Conservation (phyloP, 2,888 invertebrate species). For the Acleris cristana region DNA sequence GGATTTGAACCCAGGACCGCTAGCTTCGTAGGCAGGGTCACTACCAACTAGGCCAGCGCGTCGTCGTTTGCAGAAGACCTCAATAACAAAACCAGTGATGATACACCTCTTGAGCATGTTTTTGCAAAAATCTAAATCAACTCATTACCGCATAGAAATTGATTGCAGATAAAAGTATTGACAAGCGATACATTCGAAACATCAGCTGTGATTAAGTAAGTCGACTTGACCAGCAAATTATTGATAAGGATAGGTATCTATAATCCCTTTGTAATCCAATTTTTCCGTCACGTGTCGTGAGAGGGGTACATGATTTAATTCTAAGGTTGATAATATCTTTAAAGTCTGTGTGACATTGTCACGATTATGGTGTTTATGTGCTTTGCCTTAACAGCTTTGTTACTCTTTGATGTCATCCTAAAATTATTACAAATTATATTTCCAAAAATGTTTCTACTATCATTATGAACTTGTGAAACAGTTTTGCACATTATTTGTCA, state of each 20-base stretch:
- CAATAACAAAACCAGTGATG: constrained; percentile 1
- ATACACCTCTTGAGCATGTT: constrained; percentile 1
- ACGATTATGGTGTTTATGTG: too few species aligned
- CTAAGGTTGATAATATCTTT: neutral
- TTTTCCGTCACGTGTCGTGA: constrained; percentile 25
- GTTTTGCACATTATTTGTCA: too few species aligned
- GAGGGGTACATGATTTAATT: constrained; percentile 9
- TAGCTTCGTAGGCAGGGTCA: too few species aligned
- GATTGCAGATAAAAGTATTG: constrained; percentile 23
- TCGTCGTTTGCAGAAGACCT: neutral
- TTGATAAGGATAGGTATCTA: constrained; percentile 35
- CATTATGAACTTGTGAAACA: too few species aligned
- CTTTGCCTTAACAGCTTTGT: too few species aligned
- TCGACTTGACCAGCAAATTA: neutral
- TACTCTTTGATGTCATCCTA: too few species aligned
- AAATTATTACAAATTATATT: too few species aligned
- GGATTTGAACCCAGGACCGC: too few species aligned
- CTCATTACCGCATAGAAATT: constrained; percentile 7
- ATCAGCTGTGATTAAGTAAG: constrained; percentile 24
- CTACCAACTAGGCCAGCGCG: too few species aligned
- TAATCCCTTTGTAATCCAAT: constrained; percentile 50
- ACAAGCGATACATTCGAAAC: constrained; percentile 14
- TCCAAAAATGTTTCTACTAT: too few species aligned
- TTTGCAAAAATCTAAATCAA: neutral
- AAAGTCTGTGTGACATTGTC: neutral